Percentiles rank a stretch among this genome's conserved stretches.
phyloP scores from a whole-genome alignment of 2,888 invertebrate species.

The Mongoloraphidia duomilia region DNA sequence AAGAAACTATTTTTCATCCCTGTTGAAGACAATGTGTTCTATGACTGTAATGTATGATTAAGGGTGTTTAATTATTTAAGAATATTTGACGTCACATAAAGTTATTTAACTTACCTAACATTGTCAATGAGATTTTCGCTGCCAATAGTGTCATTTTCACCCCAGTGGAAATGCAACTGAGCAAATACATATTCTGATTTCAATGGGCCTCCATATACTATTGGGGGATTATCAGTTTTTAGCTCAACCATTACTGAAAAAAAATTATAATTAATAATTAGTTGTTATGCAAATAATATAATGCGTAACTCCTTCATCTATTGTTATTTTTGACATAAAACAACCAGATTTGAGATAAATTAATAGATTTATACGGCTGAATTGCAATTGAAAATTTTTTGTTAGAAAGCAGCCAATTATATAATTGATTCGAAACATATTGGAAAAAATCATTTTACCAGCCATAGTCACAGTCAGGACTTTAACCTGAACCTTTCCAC shows the following conservation, averaged over 20 bases:
- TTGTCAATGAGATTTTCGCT: conserved; percentile 65
- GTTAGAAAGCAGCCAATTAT: too few species aligned
- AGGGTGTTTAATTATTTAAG: too few species aligned
- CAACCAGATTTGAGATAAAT: background rate
- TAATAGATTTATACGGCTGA: too few species aligned
- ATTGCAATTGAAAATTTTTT: too few species aligned
- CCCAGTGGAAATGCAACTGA: conserved; percentile 77
- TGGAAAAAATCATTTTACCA: too few species aligned
- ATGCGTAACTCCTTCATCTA: too few species aligned
- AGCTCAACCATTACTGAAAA: conserved; percentile 45
- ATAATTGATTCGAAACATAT: background rate
- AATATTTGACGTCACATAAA: background rate
- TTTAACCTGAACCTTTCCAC: too few species aligned
- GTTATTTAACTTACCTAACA: conserved; percentile 30
- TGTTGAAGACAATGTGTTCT: too few species aligned
- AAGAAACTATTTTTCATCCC: too few species aligned
- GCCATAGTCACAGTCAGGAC: too few species aligned
- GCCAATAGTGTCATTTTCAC: conserved; percentile 59
- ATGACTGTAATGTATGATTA: too few species aligned
- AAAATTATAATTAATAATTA: background rate
- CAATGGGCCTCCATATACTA: conserved; percentile 51
- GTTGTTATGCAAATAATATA: too few species aligned
- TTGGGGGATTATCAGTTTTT: conserved; percentile 33
- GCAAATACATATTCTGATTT: conserved; percentile 48
- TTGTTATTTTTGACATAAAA: background rate